Base-by-base conservation (phyloP, 2,113 vertebrate genomes). In the Gopherus evgoodei region DNA sequence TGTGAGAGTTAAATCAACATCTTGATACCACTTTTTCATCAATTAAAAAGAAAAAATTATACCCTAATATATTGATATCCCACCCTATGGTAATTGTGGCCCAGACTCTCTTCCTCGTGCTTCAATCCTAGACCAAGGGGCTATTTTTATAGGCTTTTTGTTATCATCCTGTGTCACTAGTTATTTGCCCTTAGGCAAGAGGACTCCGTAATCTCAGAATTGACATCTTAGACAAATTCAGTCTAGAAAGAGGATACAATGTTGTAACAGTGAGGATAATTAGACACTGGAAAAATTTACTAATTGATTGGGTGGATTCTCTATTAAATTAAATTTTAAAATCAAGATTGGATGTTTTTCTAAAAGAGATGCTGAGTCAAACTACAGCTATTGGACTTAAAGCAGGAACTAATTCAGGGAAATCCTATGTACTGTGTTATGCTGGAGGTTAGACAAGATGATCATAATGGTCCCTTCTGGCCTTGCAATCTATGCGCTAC, bases 81-180 rank as follows among this genome's bases (percentile, higher is more conserved):
- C 56, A 8, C 54, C 50, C 88, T 1, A 0, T 91, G 87, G 25
- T 93, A 22, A 72, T 56, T 88, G 24, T 75, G 56, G 72, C 93
- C 29, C 59, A 79, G 75, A 54, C 35, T 90, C 72, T 81, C 81
- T 81, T 87, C 76, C 87, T 93, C 49, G 89, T 87, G 65, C 93
- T 93, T 52, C 16, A 6, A 49, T 44, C 91, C 4, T 53, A 84
- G 38, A 86, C 8, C 31, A 29, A 83, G 59, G 54, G 9, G 11
- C 3, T 50, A 80, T 11, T 25, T 52, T 35, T 85, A 83, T 16
- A 52, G 50, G 1, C 11, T 88, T 93, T 81, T 38, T 11, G 10
- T 78, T 87, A 62, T 82, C 9, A 86, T 90, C 90, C 54, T 5
- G 44, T 1, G 24, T 44, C n/a, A 83, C 81, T 89, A 94, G 13